Conservation (phyloP, 1,140 invertebrate genomes). For the Polyergus mexicanus region DNA sequence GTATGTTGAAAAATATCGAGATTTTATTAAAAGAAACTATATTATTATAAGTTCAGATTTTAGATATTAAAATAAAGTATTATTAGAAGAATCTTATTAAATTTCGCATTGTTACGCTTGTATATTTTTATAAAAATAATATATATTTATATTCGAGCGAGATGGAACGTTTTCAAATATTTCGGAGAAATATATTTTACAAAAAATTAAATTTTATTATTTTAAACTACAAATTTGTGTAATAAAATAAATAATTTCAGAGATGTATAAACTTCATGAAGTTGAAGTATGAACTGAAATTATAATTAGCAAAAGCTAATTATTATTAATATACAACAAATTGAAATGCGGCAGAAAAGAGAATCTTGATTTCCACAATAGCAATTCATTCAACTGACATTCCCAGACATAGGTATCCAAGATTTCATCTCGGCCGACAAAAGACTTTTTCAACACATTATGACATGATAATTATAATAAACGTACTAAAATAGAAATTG, state of each 20-base stretch:
- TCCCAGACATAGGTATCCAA: not conserved
- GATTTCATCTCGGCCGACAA: not conserved
- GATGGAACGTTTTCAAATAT: not conserved
- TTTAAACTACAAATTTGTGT: no score
- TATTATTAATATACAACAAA: not conserved
- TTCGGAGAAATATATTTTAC: no score
- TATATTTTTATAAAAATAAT: not conserved
- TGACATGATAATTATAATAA: not conserved
- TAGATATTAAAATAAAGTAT: not conserved
- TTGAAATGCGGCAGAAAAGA: not conserved
- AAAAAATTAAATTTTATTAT: no score
- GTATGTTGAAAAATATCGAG: not conserved
- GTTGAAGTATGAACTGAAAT: not conserved
- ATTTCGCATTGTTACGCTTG: not conserved
- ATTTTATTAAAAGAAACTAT: not conserved
- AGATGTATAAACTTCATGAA: not conserved
- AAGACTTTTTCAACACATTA: not conserved
- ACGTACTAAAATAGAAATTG: not conserved
- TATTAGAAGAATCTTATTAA: not conserved
- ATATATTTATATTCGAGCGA: not conserved
- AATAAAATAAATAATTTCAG: not conserved
- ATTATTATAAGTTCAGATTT: not conserved
- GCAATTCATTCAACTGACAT: not conserved
- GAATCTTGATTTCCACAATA: conserved; percentile 1
- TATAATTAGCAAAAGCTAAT: not conserved